A percentile compares a stretch with the other conserved stretches of the same genome.
phyloP scores from a whole-genome alignment of 2,113 vertebrate genomes.

The Phocoena phocoena region DNA sequence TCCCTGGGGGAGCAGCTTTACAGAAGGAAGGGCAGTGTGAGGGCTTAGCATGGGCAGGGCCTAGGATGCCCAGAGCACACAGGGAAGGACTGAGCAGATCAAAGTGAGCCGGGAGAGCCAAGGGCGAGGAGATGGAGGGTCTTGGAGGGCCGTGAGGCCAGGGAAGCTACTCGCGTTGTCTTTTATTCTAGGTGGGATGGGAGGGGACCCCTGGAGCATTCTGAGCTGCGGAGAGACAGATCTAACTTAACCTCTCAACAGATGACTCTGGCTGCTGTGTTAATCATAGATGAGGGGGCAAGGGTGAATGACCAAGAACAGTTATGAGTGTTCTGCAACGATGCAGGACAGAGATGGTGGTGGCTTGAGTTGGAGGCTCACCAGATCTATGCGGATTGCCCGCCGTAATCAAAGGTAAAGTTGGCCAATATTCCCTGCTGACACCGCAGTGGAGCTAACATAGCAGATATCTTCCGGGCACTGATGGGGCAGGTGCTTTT shows the following conservation, averaged over 20 bases:
- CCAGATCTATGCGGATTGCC: rapidly evolving
- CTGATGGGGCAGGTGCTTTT: rapidly evolving
- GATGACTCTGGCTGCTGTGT: not conserved
- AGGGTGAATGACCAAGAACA: rapidly evolving
- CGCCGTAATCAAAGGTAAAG: rapidly evolving
- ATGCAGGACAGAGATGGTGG: not conserved
- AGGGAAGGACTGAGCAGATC: rapidly evolving
- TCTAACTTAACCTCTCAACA: not conserved
- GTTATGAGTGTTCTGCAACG: rapidly evolving
- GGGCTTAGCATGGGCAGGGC: too few species aligned
- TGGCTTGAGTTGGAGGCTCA: not conserved
- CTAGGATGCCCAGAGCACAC: not conserved
- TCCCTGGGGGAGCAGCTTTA: not conserved
- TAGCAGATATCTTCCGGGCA: rapidly evolving
- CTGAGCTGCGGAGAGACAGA: not conserved
- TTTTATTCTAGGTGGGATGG: not conserved
- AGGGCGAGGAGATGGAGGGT: not conserved
- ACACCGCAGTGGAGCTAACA: rapidly evolving
- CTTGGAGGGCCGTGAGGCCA: rapidly evolving
- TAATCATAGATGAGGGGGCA: not conserved
- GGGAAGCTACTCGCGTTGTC: rapidly evolving
- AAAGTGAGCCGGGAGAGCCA: not conserved
- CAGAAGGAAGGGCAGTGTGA: not conserved
- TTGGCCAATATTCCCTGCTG: rapidly evolving
- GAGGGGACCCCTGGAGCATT: not conserved